These are phyloP conservation scores for Chorisops tibialis DNA, from an alignment of 2,888 invertebrate species.

Conservation along the genomic window DNA sequence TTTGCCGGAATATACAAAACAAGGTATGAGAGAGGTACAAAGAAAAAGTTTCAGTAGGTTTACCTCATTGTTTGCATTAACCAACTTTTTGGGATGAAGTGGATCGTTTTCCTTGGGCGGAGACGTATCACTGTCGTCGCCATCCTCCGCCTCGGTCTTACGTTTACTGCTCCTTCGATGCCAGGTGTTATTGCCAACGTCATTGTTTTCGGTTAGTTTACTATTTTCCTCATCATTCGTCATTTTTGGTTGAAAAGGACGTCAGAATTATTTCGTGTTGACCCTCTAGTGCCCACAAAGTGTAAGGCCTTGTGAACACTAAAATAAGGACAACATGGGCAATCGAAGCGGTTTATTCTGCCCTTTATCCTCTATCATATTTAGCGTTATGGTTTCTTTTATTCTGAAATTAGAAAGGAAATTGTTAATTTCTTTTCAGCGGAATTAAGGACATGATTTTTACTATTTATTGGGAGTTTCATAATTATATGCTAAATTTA, in stretches of 20 bases:
- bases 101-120: conserved; percentile 49
- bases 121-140: conserved; percentile 18
- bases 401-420: background rate
- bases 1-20: background rate
- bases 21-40: background rate
- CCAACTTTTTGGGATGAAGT: conserved; percentile 45
- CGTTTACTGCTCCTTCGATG: conserved; percentile 15
- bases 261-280: conserved; percentile 8
- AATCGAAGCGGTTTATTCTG: conserved; percentile 3
- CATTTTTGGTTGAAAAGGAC: conserved; percentile 29
- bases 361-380: conserved; percentile 1
- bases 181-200: conserved; percentile 33
- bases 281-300: conserved; percentile 23
- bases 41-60: conserved; percentile 24
- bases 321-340: conserved; percentile 14
- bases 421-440: too few relatives aligned
- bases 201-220: conserved; percentile 32
- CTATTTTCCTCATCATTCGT: conserved; percentile 35
- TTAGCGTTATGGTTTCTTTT: background rate
- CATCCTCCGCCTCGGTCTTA: conserved; percentile 16
- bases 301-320: conserved; percentile 24
- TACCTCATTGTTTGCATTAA: conserved; percentile 45
- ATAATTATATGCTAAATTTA: too few relatives aligned
- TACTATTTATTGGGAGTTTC: too few relatives aligned
- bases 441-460: too few relatives aligned